These are phyloP conservation scores for Buphagus erythrorhynchus DNA, from an alignment of 2,797 vertebrate species.

Conservation along the genomic window DNA sequence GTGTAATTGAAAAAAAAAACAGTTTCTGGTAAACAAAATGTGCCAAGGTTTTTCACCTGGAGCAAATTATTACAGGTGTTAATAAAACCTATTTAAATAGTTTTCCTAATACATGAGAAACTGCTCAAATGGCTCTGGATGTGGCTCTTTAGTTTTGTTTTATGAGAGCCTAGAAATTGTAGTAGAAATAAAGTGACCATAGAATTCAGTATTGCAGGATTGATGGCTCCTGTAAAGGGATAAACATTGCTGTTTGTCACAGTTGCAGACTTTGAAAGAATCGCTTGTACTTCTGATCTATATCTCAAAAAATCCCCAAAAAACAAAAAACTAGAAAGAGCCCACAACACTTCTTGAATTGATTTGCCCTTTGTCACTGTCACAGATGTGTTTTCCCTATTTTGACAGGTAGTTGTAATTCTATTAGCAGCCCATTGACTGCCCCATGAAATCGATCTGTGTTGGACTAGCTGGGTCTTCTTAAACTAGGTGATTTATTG, in stretches of 20 bases:
- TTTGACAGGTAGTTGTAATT: constrained; percentile 88
- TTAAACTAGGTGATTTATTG: constrained; percentile 86
- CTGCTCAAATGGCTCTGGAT: constrained; percentile 28
- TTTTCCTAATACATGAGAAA: constrained; percentile 26
- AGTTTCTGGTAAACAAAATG: constrained; percentile 28
- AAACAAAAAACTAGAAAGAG: background rate
- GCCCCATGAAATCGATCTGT: constrained; percentile 78
- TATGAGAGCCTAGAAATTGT: background rate
- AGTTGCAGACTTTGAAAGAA: constrained; percentile 25
- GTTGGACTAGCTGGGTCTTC: constrained; percentile 76
- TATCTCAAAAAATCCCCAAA: background rate
- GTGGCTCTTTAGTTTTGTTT: background rate
- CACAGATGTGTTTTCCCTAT: constrained; percentile 80
- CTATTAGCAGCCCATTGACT: constrained; percentile 83
- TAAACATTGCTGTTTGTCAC: constrained; percentile 39
- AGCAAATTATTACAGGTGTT: constrained; percentile 57
- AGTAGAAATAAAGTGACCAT: background rate
- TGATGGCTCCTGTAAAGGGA: background rate
- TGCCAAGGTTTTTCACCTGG: constrained; percentile 20
- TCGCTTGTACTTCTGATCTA: constrained; percentile 46
- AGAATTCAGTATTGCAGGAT: background rate
- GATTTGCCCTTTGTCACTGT: constrained; percentile 83
- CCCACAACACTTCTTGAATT: constrained; percentile 71
- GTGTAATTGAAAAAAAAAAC: background rate
- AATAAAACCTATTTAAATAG: constrained; percentile 11